phyloP scores from a whole-genome alignment of 2,113 vertebrate genomes.

The Gnathonemus longibarbis region DNA sequence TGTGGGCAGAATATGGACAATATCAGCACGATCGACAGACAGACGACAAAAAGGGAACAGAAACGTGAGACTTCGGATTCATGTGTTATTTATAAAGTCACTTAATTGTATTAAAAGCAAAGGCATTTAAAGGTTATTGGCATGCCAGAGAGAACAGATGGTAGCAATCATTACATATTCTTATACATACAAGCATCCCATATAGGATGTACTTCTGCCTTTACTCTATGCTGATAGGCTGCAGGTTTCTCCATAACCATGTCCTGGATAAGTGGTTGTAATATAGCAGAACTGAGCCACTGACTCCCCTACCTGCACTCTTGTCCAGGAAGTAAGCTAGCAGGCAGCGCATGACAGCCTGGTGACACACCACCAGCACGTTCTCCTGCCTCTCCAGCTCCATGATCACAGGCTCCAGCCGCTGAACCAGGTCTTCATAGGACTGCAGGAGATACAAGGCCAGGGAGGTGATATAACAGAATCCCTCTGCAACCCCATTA shows the following conservation, averaged over 20 bases:
- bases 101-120: not conserved
- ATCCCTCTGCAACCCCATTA: not conserved
- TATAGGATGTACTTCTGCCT: not conserved
- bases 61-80: not conserved
- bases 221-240: not conserved
- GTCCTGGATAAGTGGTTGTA: not conserved
- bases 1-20: conserved; percentile 12
- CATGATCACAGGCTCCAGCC: conserved; percentile 89
- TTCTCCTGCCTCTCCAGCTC: conserved; percentile 90
- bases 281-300: not conserved
- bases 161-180: not conserved
- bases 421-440: conserved; percentile 85
- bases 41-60: not conserved
- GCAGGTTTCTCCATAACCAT: not conserved
- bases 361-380: conserved; percentile 80
- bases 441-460: conserved; percentile 54
- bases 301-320: conserved; percentile 60
- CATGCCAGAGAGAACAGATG: not conserved
- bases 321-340: conserved; percentile 89
- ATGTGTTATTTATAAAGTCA: not conserved
- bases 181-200: not conserved
- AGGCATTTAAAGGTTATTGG: not conserved
- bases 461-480: not conserved
- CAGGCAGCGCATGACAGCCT: conserved; percentile 85
- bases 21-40: not conserved